phyloP scores from a whole-genome alignment of 2,888 invertebrate species.

The Drepana falcataria region DNA sequence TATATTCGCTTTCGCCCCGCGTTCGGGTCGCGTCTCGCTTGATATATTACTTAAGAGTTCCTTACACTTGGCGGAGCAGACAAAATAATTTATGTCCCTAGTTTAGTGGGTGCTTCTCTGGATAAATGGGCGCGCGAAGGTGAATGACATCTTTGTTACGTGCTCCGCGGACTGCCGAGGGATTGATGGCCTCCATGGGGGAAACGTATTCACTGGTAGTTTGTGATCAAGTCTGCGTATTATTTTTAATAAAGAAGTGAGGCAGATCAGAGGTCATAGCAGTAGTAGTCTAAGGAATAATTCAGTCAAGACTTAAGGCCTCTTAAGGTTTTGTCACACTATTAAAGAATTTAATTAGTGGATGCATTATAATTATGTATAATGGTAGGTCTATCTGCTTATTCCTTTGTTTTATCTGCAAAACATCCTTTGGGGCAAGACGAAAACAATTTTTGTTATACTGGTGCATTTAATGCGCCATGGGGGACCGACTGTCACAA shows the following conservation, averaged over 20 bases:
- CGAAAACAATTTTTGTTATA: background rate
- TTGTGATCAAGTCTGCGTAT: too few species aligned
- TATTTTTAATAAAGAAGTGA: too few species aligned
- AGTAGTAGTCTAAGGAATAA: too few species aligned
- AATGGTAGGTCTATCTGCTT: too few species aligned
- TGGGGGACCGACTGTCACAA: too few species aligned
- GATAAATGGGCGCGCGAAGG: conserved; percentile 64
- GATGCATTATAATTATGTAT: too few species aligned
- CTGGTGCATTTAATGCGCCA: too few species aligned
- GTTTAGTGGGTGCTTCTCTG: conserved; percentile 70
- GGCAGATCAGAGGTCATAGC: too few species aligned
- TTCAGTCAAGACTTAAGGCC: too few species aligned
- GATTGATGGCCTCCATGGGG: background rate
- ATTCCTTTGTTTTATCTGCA: too few species aligned
- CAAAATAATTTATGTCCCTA: conserved; percentile 77
- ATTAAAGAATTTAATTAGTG: too few species aligned
- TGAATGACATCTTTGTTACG: conserved; percentile 72
- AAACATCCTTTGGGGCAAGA: background rate
- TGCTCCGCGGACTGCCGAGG: conserved; percentile 9
- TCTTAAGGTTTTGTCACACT: too few species aligned
- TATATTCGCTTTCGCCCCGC: conserved; percentile 16
- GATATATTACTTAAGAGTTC: conserved; percentile 73
- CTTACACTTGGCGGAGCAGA: conserved; percentile 72
- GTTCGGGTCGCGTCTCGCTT: conserved; percentile 33
- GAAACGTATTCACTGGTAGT: background rate